Evolutionary conservation across 2,797 vertebrate genomes (phyloP).

Genomic region (Epinephelus malabaricus): DNA sequence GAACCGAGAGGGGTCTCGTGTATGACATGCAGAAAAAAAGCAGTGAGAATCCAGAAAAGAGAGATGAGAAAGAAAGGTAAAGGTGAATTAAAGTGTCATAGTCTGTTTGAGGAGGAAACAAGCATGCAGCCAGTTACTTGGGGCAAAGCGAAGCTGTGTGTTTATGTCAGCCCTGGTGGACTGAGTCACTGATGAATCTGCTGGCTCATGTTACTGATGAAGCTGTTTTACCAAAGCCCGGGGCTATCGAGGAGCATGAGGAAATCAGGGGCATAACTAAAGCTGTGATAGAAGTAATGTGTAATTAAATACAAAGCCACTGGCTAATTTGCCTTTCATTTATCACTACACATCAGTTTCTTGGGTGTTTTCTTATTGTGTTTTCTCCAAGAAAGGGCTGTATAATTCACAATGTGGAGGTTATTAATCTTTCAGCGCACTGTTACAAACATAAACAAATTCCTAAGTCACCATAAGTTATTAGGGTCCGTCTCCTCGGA

Average conservation of each 20-base stretch:
- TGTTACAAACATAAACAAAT: slow-evolving; percentile 79
- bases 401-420: slow-evolving; percentile 51
- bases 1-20: slow-evolving; percentile 60
- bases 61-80: slow-evolving; percentile 56
- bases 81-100: slow-evolving; percentile 71
- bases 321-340: slow-evolving; percentile 74
- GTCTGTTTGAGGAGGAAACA: slow-evolving; percentile 63
- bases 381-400: slow-evolving; percentile 44
- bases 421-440: slow-evolving; percentile 75
- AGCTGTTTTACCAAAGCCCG: slow-evolving; percentile 64
- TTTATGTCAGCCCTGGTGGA: slow-evolving; percentile 61
- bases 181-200: slow-evolving; percentile 72
- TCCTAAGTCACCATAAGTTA: slow-evolving; percentile 76
- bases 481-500: slow-evolving; percentile 72
- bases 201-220: slow-evolving; percentile 66
- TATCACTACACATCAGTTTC: slow-evolving; percentile 66
- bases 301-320: slow-evolving; percentile 77
- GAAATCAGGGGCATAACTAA: slow-evolving; percentile 73
- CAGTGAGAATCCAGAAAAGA: slow-evolving; percentile 46
- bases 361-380: slow-evolving; percentile 43
- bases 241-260: slow-evolving; percentile 63
- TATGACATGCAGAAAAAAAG: slow-evolving; percentile 51
- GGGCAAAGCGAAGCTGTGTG: slow-evolving; percentile 53
- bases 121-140: slow-evolving; percentile 54
- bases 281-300: slow-evolving; percentile 72